These are phyloP conservation scores for Periparus ater DNA, from an alignment of 2,797 vertebrate genomes.

Conservation along the genomic window DNA sequence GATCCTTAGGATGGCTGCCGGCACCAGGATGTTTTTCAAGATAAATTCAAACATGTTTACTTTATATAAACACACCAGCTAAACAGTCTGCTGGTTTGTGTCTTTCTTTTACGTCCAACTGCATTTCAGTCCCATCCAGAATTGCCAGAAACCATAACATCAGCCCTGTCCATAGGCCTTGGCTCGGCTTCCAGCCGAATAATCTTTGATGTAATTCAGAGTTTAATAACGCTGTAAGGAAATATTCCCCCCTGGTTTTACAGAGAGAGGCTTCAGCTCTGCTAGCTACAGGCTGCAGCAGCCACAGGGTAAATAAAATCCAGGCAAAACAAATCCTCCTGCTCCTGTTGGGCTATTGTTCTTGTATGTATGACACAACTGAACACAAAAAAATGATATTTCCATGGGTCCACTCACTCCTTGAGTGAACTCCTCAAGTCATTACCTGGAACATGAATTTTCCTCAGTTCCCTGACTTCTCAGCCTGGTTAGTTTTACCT, in stretches of 20 bases:
- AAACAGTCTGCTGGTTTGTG: not conserved
- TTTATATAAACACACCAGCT: slow-evolving; percentile 16
- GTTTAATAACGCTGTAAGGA: not conserved
- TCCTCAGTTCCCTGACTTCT: not conserved
- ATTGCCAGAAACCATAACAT: slow-evolving; percentile 40
- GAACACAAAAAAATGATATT: not conserved
- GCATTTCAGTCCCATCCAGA: slow-evolving; percentile 20
- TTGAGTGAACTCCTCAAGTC: not conserved
- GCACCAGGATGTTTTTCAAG: not conserved
- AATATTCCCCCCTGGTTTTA: not conserved
- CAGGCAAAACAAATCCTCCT: not conserved
- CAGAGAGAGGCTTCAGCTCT: not conserved
- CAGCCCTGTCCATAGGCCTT: slow-evolving; percentile 16
- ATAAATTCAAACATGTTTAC: slow-evolving; percentile 7
- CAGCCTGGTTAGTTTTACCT: not conserved
- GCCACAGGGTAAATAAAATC: not conserved
- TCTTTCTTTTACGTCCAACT: not conserved
- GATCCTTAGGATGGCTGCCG: not conserved
- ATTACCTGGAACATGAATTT: not conserved
- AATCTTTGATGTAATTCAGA: not conserved
- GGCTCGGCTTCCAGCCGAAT: not conserved
- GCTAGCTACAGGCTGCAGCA: not conserved
- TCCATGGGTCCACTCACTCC: not conserved
- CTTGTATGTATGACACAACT: not conserved
- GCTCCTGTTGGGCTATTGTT: not conserved